These are phyloP conservation scores for Lumbricus terrestris DNA, from an alignment of 2,888 invertebrate species.

Conservation along the genomic window DNA sequence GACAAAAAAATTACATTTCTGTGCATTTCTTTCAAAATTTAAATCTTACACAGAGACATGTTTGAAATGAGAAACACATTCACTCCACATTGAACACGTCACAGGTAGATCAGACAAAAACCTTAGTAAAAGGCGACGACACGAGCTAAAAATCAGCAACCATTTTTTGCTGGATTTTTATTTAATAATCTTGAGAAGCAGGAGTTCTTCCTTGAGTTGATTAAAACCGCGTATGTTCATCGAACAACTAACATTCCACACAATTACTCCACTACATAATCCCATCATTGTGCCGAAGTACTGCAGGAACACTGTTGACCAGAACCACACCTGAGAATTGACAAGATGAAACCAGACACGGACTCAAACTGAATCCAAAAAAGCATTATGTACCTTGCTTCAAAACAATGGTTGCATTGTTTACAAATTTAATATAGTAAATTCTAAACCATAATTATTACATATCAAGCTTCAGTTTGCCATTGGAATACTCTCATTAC, in stretches of 20 bases:
- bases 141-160: not conserved
- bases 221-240: not conserved
- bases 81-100: not conserved
- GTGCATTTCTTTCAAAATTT: not conserved
- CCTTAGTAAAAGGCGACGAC: not conserved
- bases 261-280: not conserved
- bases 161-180: no score
- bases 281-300: not conserved
- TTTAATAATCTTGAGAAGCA: no score
- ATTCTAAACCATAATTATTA: not conserved
- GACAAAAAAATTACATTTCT: not conserved
- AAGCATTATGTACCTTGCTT: not conserved
- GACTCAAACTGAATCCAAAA: not conserved
- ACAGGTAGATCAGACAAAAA: not conserved
- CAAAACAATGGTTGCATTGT: not conserved
- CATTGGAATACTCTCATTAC: not conserved
- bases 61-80: not conserved
- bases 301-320: not conserved
- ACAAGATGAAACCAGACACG: not conserved
- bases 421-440: not conserved
- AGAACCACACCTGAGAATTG: not conserved
- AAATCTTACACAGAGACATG: not conserved
- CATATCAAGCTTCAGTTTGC: not conserved
- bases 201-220: not conserved
- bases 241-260: not conserved